A percentile compares a stretch with the other conserved stretches of the same genome.
Evolutionary conservation across 2,797 vertebrate genomes (phyloP).

Genomic region (Carapus acus): DNA sequence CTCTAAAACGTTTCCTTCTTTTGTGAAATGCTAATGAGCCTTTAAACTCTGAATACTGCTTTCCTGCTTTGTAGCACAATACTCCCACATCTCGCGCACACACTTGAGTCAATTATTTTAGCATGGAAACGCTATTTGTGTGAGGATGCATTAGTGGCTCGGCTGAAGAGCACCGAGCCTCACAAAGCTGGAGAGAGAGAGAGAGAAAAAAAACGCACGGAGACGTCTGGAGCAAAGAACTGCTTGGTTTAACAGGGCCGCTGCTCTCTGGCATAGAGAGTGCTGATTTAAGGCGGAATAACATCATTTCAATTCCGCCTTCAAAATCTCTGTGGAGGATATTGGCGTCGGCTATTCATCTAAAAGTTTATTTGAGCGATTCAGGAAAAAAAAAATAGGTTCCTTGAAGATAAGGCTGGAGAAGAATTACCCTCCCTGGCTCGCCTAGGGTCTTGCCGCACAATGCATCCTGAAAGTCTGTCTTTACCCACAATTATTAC

Average conservation of each 20-base stretch:
- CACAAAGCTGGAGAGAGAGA: slow-evolving; percentile 27
- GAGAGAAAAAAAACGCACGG: too few relatives aligned
- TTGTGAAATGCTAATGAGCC: slow-evolving; percentile 34
- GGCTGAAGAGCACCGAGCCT: slow-evolving; percentile 7
- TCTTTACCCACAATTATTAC: slow-evolving; percentile 34
- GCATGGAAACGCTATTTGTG: slow-evolving; percentile 40
- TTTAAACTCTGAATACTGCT: slow-evolving; percentile 42
- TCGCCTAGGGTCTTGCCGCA: slow-evolving; percentile 20
- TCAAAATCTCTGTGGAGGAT: slow-evolving; percentile 44
- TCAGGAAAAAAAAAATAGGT: slow-evolving; percentile 32
- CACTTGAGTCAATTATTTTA: slow-evolving; percentile 41
- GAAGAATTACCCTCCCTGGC: slow-evolving; percentile 34
- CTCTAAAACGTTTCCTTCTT: slow-evolving; percentile 27
- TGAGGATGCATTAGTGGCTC: slow-evolving; percentile 26
- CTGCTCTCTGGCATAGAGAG: slow-evolving; percentile 43
- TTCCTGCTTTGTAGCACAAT: slow-evolving; percentile 39
- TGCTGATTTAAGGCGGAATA: slow-evolving; percentile 50
- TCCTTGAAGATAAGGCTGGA: slow-evolving; percentile 36
- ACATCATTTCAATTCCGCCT: slow-evolving; percentile 48
- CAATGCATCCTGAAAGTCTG: slow-evolving; percentile 27
- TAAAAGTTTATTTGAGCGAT: slow-evolving; percentile 46
- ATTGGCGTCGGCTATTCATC: slow-evolving; percentile 59
- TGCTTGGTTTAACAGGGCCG: slow-evolving; percentile 50
- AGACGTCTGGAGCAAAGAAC: slow-evolving; percentile 51
- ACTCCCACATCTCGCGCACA: slow-evolving; percentile 39